Conservation (phyloP, 2,888 invertebrate genomes). For the Synergus umbraculus region DNA sequence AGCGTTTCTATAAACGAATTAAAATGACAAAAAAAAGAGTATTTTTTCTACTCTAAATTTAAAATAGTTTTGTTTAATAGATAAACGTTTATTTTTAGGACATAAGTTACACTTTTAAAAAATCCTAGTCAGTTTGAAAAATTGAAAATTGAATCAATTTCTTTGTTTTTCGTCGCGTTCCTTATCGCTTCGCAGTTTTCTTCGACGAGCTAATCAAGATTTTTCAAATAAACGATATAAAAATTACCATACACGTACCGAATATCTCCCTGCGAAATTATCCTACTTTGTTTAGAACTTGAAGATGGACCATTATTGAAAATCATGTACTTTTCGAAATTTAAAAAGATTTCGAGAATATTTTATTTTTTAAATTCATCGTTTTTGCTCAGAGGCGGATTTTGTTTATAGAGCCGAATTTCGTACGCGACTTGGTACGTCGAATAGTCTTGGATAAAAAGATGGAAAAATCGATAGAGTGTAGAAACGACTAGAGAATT, state of each 20-base stretch:
- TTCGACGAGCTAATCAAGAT: constrained; percentile 36
- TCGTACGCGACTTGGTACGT: neutral
- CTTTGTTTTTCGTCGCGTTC: constrained; percentile 10
- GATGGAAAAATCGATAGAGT: neutral
- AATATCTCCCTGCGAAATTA: constrained; percentile 18
- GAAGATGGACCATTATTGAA: neutral
- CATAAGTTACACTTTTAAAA: too few species aligned
- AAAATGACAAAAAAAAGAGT: too few species aligned
- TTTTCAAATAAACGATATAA: constrained; percentile 40
- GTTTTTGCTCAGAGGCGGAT: neutral
- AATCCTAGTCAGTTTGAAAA: neutral
- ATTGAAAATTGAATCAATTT: neutral
- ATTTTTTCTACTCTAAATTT: too few species aligned
- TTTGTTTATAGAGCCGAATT: constrained; percentile 1
- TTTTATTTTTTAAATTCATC: neutral
- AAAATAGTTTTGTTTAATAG: too few species aligned
- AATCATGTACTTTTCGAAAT: neutral
- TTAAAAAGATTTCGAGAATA: neutral
- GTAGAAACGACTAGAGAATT: neutral
- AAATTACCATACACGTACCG: neutral
- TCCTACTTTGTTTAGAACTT: neutral
- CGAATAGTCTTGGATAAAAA: constrained; percentile 39
- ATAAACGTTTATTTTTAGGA: too few species aligned
- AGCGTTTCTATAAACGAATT: too few species aligned
- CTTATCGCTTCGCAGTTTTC: constrained; percentile 36